phyloP scores from a whole-genome alignment of 2,113 vertebrate species.

The Prunella fulvescens region DNA sequence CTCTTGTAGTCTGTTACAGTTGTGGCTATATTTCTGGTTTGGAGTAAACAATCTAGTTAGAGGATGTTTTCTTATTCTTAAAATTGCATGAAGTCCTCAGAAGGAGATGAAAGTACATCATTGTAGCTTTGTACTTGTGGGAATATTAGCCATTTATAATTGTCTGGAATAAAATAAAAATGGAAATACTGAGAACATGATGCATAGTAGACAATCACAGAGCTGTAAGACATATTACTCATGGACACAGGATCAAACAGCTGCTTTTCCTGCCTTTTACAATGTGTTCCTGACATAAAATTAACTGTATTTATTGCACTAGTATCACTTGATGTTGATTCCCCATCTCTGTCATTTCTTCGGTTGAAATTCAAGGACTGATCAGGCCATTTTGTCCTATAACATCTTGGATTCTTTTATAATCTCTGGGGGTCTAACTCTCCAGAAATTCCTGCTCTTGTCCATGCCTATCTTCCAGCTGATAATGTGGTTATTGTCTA shows the following conservation, averaged over 20 bases:
- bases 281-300: not conserved
- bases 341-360: not conserved
- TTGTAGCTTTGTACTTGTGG: not conserved
- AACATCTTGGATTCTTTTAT: not conserved
- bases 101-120: conserved; percentile 1
- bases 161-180: conserved; percentile 4
- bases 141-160: not conserved
- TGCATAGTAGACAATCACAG: not conserved
- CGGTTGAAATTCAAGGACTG: not conserved
- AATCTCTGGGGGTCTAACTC: not conserved
- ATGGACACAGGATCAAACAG: not conserved
- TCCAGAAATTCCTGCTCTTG: not conserved
- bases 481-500: not conserved
- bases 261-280: conserved; percentile 9
- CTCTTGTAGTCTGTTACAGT: not conserved
- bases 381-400: not conserved
- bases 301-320: not conserved
- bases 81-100: not conserved
- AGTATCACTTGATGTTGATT: not conserved
- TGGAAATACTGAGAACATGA: not conserved
- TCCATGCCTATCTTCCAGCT: not conserved
- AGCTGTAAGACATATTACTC: not conserved
- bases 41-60: not conserved
- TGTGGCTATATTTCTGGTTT: not conserved
- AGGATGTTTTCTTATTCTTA: not conserved